Evolutionary conservation across 2,113 vertebrate species (phyloP), one percentile per base, ranked within the genome.

Genomic region (Myrmecophaga tridactyla): DNA sequence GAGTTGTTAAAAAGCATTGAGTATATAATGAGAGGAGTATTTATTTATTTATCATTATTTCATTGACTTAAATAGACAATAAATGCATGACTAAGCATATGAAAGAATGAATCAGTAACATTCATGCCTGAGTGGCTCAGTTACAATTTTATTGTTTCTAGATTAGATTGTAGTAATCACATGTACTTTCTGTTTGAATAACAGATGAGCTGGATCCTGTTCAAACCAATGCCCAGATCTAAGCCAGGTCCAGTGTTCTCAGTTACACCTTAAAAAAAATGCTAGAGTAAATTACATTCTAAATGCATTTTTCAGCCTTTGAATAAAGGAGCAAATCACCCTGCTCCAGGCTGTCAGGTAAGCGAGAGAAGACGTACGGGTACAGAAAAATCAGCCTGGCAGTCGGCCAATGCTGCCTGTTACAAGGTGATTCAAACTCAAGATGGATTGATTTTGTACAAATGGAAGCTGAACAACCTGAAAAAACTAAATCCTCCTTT

Each of bases 61-160:
- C 97, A 96, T 96, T 97, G 96, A 97, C 78, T 97, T 97, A 97
- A 95, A 96, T 96, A 96, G 96, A 76, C 92, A 97, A 96, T 97
- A 97, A 97, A 90, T 43, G 81, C 43, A 63, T 96, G 93, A 96
- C 96, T 96, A 93, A 96, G 92, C 86, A 84, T 96, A 93, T 39
- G 27, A 94, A 89, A 96, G 84, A 86, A 2, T 97, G 97, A 98
- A 96, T 97, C 96, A 98, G 95, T 51, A 3, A 92, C 89, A 93
- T 95, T 92, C 89, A 34, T 41, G 70, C 91, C 36, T 97, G 73
- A 20, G 96, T 97, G 95, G 90, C 76, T 95, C 94, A 65, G 69
- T 73, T 96, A 63, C 48, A 92, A 87, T 97, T 97, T 96, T 96
- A 95, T 92, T 93, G 90, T 97, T 97, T 92, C 80, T 92, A 14